These are phyloP conservation scores for Petrophora chlorosata DNA, from an alignment of 2,888 invertebrate genomes.

Conservation along the genomic window DNA sequence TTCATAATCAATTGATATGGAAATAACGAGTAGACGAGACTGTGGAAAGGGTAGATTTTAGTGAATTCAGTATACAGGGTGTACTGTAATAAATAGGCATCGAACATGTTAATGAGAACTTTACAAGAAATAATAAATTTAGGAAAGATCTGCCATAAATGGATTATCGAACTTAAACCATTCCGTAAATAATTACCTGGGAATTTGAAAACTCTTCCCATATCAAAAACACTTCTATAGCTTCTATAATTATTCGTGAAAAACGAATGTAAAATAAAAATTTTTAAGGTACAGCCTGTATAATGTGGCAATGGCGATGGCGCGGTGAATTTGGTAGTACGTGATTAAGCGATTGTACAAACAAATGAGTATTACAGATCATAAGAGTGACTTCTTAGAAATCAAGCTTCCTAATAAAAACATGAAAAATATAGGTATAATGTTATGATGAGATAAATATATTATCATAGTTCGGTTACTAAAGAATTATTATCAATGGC, in stretches of 20 bases:
- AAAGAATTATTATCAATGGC: no score
- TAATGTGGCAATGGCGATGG: conserved; percentile 11
- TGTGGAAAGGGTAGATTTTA: conserved; percentile 11
- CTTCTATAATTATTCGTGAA: no score
- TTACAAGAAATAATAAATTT: no score
- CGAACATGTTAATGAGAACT: no score
- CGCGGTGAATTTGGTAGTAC: conserved; percentile 24
- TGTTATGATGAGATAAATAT: no score
- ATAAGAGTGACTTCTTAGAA: conserved; percentile 22
- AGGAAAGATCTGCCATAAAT: no score
- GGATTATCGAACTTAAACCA: no score
- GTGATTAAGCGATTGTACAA: conserved; percentile 34
- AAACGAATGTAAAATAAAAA: conserved; percentile 2
- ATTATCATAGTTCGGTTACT: no score
- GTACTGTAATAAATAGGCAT: background rate
- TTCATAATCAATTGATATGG: conserved; percentile 36
- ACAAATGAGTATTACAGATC: conserved; percentile 25
- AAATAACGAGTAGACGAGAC: conserved; percentile 25
- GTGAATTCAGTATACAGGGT: conserved; percentile 7
- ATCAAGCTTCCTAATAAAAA: conserved; percentile 2
- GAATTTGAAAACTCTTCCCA: no score
- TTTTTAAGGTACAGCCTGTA: conserved; percentile 18
- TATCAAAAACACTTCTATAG: no score
- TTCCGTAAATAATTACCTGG: no score
- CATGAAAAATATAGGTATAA: no score